These are phyloP conservation scores for Berghia stephanieae DNA, from an alignment of 1,140 invertebrate genomes.

Conservation along the genomic window DNA sequence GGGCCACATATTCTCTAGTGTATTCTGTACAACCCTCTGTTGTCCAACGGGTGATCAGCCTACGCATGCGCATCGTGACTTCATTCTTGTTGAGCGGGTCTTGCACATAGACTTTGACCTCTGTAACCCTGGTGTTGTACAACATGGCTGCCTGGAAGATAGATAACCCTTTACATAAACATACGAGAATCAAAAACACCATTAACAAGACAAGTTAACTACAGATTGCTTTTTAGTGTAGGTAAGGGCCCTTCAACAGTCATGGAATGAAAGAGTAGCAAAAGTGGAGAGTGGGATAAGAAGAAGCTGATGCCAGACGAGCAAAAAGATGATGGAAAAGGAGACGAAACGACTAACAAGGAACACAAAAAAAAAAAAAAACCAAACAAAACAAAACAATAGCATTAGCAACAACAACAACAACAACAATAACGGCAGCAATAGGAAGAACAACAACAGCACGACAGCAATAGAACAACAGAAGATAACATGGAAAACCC, in stretches of 20 bases:
- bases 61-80: slow-evolving; percentile 36
- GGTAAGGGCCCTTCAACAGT: not conserved
- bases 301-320: not conserved
- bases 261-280: not conserved
- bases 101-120: slow-evolving; percentile 43
- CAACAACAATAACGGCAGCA: no score
- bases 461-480: no score
- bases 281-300: not conserved
- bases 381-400: no score
- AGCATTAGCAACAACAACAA: no score
- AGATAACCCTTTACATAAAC: not conserved
- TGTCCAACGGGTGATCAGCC: slow-evolving; percentile 37
- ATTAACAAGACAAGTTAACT: not conserved
- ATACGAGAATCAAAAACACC: not conserved
- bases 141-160: slow-evolving; percentile 41
- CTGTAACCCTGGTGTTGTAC: slow-evolving; percentile 47
- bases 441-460: no score
- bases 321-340: not conserved
- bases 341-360: no score
- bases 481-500: no score
- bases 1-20: slow-evolving; percentile 42
- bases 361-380: no score
- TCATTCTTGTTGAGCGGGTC: slow-evolving; percentile 30
- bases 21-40: slow-evolving; percentile 38
- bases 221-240: not conserved